Percentiles rank a stretch among this genome's conserved stretches.
phyloP scores from a whole-genome alignment of 2,797 vertebrate genomes.

The Alauda arvensis region DNA sequence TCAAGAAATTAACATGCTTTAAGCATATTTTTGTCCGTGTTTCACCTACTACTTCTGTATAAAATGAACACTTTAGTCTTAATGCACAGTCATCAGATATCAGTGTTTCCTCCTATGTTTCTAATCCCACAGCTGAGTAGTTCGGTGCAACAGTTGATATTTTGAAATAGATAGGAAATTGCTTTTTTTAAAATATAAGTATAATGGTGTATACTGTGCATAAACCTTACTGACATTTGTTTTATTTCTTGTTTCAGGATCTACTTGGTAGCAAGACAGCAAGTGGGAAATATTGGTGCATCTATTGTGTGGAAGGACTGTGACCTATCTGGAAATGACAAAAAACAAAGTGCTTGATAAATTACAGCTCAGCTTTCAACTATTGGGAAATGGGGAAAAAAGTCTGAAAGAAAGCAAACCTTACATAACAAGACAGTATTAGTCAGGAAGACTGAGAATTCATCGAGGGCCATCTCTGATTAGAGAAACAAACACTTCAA shows the following conservation, averaged over 20 bases:
- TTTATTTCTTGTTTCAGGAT: constrained; percentile 56
- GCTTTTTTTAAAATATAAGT: accelerated
- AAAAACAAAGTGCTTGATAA: constrained; percentile 26
- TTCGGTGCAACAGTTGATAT: background rate
- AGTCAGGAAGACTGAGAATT: constrained; percentile 31
- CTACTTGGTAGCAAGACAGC: background rate
- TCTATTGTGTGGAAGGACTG: constrained; percentile 24
- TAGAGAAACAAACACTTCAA: background rate
- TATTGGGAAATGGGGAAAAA: constrained; percentile 4
- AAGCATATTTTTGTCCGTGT: background rate
- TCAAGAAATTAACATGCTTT: background rate
- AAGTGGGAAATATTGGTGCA: background rate
- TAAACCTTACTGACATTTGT: background rate
- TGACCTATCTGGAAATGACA: constrained; percentile 20
- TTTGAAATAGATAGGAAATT: background rate
- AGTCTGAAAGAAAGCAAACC: background rate
- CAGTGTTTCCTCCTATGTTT: background rate
- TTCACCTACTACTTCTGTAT: background rate
- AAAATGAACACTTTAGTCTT: background rate
- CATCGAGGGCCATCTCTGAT: background rate
- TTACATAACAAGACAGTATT: background rate
- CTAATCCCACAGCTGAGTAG: background rate
- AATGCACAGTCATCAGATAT: background rate
- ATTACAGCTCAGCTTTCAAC: constrained; percentile 23
- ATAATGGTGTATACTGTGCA: background rate